Evolutionary conservation across 2,113 vertebrate species (phyloP).

Genomic region (Pterocles orientalis): DNA sequence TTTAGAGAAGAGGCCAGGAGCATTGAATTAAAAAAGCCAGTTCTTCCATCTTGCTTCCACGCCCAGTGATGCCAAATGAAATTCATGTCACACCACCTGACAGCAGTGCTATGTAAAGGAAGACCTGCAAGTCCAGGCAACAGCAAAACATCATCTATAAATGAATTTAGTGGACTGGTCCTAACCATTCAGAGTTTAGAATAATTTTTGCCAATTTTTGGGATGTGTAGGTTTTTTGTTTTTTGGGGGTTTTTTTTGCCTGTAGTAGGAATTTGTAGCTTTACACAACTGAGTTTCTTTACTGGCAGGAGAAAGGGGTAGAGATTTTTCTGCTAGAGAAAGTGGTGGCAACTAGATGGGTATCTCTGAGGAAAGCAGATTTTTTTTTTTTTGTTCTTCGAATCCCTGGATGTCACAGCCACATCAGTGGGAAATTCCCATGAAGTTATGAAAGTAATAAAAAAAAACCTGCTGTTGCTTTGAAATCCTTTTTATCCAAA

Average conservation of each 20-base stretch:
- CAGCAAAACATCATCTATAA: neutral
- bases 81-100: neutral
- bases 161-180: neutral
- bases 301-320: neutral
- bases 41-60: neutral
- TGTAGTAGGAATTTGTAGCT: neutral
- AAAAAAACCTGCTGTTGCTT: neutral
- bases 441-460: neutral
- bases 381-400: neutral
- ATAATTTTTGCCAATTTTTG: neutral
- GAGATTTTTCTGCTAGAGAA: neutral
- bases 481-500: neutral
- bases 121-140: neutral
- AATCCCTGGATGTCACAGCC: neutral
- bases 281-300: neutral
- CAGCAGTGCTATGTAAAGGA: neutral
- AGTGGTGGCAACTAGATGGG: neutral
- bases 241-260: neutral
- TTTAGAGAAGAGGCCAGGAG: neutral
- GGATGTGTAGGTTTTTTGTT: accelerated
- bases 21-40: neutral
- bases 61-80: neutral
- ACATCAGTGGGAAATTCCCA: neutral
- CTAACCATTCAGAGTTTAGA: neutral
- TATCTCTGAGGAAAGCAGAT: neutral